phyloP scores from a whole-genome alignment of 2,888 invertebrate genomes.

The Pocota personata region DNA sequence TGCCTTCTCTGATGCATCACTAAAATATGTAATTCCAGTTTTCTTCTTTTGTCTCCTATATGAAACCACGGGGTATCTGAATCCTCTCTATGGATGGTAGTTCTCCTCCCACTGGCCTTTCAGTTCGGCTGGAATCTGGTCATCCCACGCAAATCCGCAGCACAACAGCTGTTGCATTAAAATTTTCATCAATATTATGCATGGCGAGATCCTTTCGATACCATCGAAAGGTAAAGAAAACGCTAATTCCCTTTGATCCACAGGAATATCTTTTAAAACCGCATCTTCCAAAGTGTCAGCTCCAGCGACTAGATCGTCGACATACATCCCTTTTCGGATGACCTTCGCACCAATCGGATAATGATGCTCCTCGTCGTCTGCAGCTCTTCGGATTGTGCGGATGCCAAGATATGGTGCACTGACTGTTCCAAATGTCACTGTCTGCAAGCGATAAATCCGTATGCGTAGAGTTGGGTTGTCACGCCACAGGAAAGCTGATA shows the following conservation, averaged over 20 bases:
- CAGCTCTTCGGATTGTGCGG: no score
- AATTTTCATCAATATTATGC: neutral
- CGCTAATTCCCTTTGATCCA: neutral
- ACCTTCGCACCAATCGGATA: no score
- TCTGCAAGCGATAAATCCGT: constrained; percentile 2
- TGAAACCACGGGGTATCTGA: neutral
- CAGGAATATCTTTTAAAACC: constrained; percentile 5
- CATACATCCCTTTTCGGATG: no score
- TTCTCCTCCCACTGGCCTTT: neutral
- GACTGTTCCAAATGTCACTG: constrained; percentile 12
- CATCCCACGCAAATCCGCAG: constrained; percentile 1
- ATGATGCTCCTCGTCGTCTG: no score
- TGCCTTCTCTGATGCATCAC: neutral
- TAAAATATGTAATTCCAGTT: neutral
- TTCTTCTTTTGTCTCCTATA: neutral
- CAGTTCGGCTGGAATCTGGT: neutral
- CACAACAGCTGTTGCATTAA: constrained; percentile 22
- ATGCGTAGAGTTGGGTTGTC: no score
- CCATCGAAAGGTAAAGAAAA: neutral
- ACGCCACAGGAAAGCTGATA: no score
- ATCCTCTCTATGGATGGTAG: neutral
- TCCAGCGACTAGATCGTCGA: constrained; percentile 34
- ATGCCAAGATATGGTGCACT: neutral
- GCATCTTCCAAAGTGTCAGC: constrained; percentile 33
- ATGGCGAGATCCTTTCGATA: neutral